phyloP scores from a whole-genome alignment of 2,888 invertebrate genomes.

The Lacanobia wlatinum region DNA sequence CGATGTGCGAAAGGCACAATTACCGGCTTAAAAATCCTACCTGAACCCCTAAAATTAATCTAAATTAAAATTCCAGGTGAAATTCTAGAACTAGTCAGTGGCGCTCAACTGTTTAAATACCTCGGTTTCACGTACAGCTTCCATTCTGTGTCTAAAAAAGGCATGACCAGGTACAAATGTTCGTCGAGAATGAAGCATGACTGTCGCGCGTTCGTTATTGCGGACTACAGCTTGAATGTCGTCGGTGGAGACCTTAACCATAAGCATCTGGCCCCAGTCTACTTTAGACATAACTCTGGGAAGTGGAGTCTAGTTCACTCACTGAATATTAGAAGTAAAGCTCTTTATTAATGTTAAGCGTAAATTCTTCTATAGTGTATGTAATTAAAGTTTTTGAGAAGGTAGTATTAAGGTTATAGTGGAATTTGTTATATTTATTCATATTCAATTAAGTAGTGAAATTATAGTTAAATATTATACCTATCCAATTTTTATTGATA shows the following conservation, averaged over 20 bases:
- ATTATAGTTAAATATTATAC: background rate
- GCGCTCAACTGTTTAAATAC: conserved; percentile 63
- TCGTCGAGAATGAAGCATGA: conserved; percentile 57
- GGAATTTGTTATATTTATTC: too few species aligned
- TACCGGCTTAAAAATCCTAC: background rate
- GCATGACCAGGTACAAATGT: conserved; percentile 55
- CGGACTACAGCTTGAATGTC: conserved; percentile 38
- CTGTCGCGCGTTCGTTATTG: conserved; percentile 48
- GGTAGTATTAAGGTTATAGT: background rate
- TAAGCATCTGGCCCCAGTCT: conserved; percentile 40
- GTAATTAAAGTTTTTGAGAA: background rate
- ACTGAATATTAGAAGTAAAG: conserved; percentile 10
- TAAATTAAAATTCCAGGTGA: conserved; percentile 54
- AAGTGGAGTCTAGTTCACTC: conserved; percentile 31
- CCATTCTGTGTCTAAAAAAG: conserved; percentile 42
- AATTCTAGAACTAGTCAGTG: conserved; percentile 52
- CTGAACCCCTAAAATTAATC: conserved; percentile 3
- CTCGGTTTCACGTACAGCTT: conserved; percentile 64
- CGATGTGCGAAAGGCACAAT: too few species aligned
- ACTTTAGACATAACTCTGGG: conserved; percentile 33
- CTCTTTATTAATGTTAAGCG: background rate
- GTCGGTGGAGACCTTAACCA: conserved; percentile 42
- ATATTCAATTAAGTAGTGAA: too few species aligned
- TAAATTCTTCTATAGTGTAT: background rate
- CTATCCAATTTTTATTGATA: background rate